Evolutionary conservation across 2,113 vertebrate genomes (phyloP).

Genomic region (Manacus vitellinus): DNA sequence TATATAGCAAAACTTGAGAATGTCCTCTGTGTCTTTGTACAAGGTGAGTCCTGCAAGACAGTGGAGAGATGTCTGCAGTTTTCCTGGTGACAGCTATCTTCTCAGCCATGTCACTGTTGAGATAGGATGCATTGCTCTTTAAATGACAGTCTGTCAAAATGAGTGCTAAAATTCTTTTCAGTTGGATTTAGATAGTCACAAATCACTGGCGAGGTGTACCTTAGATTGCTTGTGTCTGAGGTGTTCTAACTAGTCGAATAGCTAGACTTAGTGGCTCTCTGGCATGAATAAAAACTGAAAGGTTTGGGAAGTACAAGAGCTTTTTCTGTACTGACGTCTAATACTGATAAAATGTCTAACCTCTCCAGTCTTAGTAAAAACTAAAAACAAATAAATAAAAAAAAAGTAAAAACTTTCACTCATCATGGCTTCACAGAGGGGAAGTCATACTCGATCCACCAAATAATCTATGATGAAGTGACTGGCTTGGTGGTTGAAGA

Average conservation of each 20-base stretch:
- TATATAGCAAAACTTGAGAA: background rate
- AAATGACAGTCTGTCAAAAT: background rate
- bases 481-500: background rate
- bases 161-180: background rate
- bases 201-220: background rate
- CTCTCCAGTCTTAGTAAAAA: background rate
- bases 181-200: background rate
- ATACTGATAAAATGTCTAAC: background rate
- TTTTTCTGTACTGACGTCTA: background rate
- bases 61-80: background rate
- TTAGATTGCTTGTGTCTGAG: background rate
- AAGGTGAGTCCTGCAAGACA: too few relatives aligned
- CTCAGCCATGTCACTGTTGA: fast-evolving
- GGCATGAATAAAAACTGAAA: background rate
- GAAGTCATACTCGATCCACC: background rate
- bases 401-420: background rate
- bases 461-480: background rate
- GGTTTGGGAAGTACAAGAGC: background rate
- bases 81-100: background rate
- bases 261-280: background rate
- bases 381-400: background rate
- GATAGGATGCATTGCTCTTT: background rate
- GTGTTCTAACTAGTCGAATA: background rate
- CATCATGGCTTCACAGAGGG: background rate
- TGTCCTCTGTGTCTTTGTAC: background rate